These are phyloP conservation scores for Lycaon pictus DNA, from an alignment of 2,113 vertebrate genomes.

Conservation along the genomic window DNA sequence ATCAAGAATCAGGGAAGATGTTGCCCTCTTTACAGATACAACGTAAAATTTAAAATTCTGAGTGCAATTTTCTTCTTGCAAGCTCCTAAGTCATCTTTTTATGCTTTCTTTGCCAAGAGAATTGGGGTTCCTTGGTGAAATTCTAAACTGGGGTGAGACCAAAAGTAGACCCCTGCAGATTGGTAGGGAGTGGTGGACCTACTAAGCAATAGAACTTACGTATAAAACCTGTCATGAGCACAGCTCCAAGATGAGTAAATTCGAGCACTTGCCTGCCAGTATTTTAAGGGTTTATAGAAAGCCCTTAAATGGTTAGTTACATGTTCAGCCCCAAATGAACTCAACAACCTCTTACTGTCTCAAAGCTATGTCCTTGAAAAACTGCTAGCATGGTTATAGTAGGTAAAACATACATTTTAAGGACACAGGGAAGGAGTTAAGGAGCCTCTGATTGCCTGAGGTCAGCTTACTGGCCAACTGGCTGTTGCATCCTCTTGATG, in stretches of 20 bases:
- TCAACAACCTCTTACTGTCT: background rate
- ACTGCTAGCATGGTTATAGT: background rate
- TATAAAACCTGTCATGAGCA: background rate
- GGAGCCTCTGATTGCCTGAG: background rate
- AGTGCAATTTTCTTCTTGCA: background rate
- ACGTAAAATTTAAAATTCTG: background rate
- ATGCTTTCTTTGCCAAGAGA: background rate
- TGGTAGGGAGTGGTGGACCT: no score
- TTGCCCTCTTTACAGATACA: background rate
- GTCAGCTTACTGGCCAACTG: background rate
- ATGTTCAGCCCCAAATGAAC: background rate
- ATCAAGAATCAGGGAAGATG: background rate
- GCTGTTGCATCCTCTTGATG: background rate
- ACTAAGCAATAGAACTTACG: no score
- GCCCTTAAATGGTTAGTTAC: background rate
- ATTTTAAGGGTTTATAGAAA: background rate
- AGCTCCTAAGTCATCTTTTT: background rate
- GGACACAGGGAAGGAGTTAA: background rate
- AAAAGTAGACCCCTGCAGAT: no score
- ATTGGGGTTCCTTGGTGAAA: background rate
- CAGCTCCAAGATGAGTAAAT: background rate
- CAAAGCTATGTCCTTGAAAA: background rate
- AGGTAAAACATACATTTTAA: background rate
- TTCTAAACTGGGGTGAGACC: background rate
- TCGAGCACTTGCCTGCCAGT: background rate